Evolutionary conservation across 2,888 invertebrate genomes (phyloP).

Genomic region (Hirtodrosophila alboralis): DNA sequence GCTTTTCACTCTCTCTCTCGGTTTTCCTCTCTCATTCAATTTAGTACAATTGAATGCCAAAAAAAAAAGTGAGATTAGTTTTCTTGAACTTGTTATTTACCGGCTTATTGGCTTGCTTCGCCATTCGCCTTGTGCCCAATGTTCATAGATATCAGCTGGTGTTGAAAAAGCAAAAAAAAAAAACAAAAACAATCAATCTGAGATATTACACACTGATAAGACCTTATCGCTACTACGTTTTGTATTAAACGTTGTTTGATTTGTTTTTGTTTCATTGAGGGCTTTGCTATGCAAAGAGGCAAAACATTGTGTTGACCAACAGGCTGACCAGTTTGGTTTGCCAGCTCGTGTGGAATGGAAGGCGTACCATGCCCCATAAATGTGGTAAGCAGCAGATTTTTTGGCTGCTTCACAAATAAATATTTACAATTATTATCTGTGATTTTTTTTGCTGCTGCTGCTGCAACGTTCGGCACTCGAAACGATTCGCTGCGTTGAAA

Average conservation of each 20-base stretch:
- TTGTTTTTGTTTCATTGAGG: neutral
- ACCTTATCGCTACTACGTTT: slow-evolving; percentile 29
- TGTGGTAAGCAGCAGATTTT: slow-evolving; percentile 43
- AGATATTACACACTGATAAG: slow-evolving; percentile 34
- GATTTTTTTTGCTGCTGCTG: slow-evolving; percentile 7
- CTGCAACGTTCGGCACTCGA: slow-evolving; percentile 38
- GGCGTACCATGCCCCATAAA: slow-evolving; percentile 35
- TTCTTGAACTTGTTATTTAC: slow-evolving; percentile 9
- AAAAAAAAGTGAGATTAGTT: slow-evolving; percentile 10
- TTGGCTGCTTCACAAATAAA: slow-evolving; percentile 13
- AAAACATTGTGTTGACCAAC: slow-evolving; percentile 14
- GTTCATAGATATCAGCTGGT: slow-evolving; percentile 12
- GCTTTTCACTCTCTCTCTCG: too few species aligned
- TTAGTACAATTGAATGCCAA: neutral
- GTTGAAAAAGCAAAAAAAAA: too few species aligned
- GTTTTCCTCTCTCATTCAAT: neutral
- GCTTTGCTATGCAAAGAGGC: slow-evolving; percentile 4
- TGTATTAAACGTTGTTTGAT: neutral
- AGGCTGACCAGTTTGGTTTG: slow-evolving; percentile 50
- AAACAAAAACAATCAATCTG: slow-evolving; percentile 24
- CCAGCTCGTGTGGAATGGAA: slow-evolving; percentile 40
- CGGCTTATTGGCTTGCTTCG: slow-evolving; percentile 19
- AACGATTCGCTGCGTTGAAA: slow-evolving; percentile 54
- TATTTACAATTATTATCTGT: slow-evolving; percentile 32
- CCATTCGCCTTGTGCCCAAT: slow-evolving; percentile 44